These are phyloP conservation scores for Clarias gariepinus DNA, from an alignment of 2,113 vertebrate species.

Conservation along the genomic window DNA sequence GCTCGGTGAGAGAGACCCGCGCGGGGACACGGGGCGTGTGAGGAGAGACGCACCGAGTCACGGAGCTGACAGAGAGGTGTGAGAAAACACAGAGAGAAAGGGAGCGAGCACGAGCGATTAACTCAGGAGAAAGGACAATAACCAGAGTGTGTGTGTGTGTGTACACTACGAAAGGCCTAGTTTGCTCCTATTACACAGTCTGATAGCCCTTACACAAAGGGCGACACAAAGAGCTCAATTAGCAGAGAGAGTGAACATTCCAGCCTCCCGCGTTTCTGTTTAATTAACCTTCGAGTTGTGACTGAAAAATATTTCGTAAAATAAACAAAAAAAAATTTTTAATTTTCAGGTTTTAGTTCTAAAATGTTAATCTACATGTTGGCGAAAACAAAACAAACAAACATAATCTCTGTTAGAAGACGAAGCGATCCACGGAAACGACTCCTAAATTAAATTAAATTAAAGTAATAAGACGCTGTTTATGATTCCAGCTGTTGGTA, in stretches of 20 bases:
- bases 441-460: not conserved
- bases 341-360: too few species aligned
- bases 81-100: slow-evolving; percentile 41
- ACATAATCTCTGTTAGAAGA: not conserved
- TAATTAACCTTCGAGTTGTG: not conserved
- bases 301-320: not conserved
- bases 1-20: slow-evolving; percentile 3
- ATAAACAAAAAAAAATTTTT: too few species aligned
- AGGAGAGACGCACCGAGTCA: slow-evolving; percentile 8
- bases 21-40: not conserved
- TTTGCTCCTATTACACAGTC: not conserved
- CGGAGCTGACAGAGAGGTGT: slow-evolving; percentile 36
- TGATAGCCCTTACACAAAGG: slow-evolving; percentile 13
- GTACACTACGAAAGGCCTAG: not conserved
- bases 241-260: slow-evolving; percentile 45
- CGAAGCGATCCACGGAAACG: too few species aligned
- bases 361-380: not conserved
- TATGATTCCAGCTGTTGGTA: slow-evolving; percentile 12
- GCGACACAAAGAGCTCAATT: slow-evolving; percentile 51
- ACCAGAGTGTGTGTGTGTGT: not conserved
- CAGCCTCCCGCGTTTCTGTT: not conserved
- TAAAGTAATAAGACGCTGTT: slow-evolving; percentile 1
- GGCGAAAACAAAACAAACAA: too few species aligned
- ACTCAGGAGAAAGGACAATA: slow-evolving; percentile 7
- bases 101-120: slow-evolving; percentile 18